These are phyloP conservation scores for Ypsolopha scabrella DNA, from an alignment of 2,888 invertebrate species.

Conservation along the genomic window DNA sequence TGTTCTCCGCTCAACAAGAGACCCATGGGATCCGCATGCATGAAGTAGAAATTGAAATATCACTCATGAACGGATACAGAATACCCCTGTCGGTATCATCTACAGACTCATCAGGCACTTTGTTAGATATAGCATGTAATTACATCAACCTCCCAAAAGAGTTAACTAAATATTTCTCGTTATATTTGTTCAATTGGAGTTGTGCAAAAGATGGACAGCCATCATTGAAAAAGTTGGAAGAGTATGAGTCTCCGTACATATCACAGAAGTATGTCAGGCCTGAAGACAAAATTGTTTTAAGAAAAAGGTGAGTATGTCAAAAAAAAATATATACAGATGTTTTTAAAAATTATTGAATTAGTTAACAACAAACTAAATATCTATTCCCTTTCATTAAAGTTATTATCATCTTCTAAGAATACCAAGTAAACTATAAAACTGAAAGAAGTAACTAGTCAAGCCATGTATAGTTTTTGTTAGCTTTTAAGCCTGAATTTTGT, in stretches of 20 bases:
- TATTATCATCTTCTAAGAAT: too few species aligned
- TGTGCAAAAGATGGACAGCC: slow-evolving; percentile 77
- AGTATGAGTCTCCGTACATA: slow-evolving; percentile 97
- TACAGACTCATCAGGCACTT: slow-evolving; percentile 85
- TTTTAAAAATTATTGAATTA: too few species aligned
- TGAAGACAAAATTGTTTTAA: slow-evolving; percentile 84
- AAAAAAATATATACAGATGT: too few species aligned
- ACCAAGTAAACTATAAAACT: too few species aligned
- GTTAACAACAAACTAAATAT: too few species aligned
- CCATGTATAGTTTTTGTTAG: too few species aligned
- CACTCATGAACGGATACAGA: slow-evolving; percentile 88
- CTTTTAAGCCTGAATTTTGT: neutral
- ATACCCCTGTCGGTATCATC: slow-evolving; percentile 84
- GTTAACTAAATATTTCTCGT: slow-evolving; percentile 87
- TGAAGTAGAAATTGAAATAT: slow-evolving; percentile 83
- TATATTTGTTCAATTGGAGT: slow-evolving; percentile 87
- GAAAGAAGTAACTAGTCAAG: too few species aligned
- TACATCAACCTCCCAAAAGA: slow-evolving; percentile 85
- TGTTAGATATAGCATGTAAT: slow-evolving; percentile 85
- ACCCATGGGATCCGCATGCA: slow-evolving; percentile 76
- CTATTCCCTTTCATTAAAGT: too few species aligned
- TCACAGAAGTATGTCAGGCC: slow-evolving; percentile 84
- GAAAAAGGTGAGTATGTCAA: slow-evolving; percentile 85
- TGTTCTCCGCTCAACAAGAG: slow-evolving; percentile 93
- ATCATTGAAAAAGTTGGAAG: slow-evolving; percentile 90